phyloP scores from a whole-genome alignment of 1,140 invertebrate species.

The Tyrophagus putrescentiae region DNA sequence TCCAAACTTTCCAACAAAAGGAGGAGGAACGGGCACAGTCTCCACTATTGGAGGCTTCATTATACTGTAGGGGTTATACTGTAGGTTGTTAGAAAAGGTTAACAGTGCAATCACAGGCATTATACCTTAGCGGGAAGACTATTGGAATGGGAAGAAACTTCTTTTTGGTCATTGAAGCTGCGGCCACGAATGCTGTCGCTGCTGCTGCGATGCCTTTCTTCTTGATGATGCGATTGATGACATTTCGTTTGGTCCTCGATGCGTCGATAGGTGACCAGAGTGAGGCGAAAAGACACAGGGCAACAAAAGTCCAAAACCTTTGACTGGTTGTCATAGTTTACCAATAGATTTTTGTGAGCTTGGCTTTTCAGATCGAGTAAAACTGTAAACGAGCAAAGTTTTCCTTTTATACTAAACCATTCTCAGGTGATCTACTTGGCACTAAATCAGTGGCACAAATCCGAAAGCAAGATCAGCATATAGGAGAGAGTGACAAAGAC shows the following conservation, averaged over 20 bases:
- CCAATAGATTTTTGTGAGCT: too few relatives aligned
- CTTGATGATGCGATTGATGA: neutral
- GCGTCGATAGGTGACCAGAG: neutral
- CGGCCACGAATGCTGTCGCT: neutral
- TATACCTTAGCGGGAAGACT: neutral
- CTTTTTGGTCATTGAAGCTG: neutral
- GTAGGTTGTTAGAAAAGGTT: neutral
- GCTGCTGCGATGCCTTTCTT: constrained; percentile 1
- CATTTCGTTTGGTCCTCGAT: neutral
- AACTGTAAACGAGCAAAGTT: too few relatives aligned
- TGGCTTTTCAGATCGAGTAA: too few relatives aligned
- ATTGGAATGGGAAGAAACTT: constrained; percentile 2
- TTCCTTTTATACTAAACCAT: too few relatives aligned
- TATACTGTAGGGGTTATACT: neutral
- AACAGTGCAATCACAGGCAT: neutral
- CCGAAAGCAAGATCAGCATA: too few relatives aligned
- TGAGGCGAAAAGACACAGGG: neutral
- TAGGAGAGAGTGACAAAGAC: too few relatives aligned
- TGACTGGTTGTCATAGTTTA: too few relatives aligned
- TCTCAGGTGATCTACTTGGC: too few relatives aligned
- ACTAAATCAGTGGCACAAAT: too few relatives aligned
- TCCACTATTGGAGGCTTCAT: constrained; percentile 13
- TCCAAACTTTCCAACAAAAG: neutral
- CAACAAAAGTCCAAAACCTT: neutral
- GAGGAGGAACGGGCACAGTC: neutral